phyloP scores from a whole-genome alignment of 2,113 vertebrate genomes.

The Ceuthmochares aereus region DNA sequence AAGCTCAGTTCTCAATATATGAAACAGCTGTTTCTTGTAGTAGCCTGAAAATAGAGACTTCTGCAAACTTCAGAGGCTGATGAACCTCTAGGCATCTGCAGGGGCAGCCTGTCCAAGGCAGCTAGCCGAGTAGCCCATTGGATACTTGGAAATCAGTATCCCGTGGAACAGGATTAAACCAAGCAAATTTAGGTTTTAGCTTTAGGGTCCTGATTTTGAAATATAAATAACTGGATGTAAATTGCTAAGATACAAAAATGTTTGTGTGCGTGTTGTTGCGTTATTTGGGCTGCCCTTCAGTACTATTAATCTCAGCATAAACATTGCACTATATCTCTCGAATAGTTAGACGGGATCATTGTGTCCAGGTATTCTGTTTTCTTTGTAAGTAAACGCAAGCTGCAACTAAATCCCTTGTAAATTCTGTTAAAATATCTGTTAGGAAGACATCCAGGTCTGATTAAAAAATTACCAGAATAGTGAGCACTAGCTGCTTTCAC shows the following conservation, averaged over 20 bases:
- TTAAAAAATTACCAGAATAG: neutral
- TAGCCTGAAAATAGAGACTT: neutral
- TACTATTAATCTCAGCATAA: neutral
- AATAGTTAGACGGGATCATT: neutral
- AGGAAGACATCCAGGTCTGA: neutral
- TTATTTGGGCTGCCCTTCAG: neutral
- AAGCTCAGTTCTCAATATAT: neutral
- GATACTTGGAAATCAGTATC: neutral
- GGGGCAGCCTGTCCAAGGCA: neutral
- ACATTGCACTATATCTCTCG: neutral
- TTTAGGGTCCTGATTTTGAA: neutral
- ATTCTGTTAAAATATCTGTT: neutral
- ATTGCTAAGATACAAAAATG: neutral
- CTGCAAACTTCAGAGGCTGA: neutral
- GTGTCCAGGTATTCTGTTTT: neutral
- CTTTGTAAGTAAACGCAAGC: neutral
- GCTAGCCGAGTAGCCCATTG: accelerated
- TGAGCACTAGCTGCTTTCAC: neutral
- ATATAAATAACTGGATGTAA: neutral
- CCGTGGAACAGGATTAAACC: neutral
- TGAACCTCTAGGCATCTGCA: neutral
- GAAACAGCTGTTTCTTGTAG: neutral
- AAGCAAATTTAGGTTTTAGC: neutral
- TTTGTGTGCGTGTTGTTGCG: neutral
- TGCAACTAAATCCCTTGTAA: neutral